phyloP scores from a whole-genome alignment of 2,113 vertebrate species.

The Callaeas wilsoni region DNA sequence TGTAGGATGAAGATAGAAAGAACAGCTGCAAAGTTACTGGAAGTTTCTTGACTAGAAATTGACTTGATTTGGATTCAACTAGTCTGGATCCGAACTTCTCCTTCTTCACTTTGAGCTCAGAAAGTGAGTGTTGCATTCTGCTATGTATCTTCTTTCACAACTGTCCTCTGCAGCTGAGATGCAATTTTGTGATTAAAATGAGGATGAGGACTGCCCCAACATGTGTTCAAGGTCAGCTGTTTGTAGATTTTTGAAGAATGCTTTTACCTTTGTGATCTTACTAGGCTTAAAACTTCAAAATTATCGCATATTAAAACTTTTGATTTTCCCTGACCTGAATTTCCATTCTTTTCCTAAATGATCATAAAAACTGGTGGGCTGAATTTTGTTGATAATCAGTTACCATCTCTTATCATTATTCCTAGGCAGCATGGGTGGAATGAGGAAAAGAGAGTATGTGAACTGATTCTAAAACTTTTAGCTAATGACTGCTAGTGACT shows the following conservation, averaged over 20 bases:
- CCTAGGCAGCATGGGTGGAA: neutral
- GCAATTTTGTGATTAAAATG: neutral
- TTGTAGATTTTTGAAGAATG: neutral
- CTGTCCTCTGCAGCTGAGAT: neutral
- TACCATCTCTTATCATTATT: neutral
- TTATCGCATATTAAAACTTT: neutral
- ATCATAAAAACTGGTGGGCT: neutral
- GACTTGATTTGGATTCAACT: neutral
- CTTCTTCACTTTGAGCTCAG: neutral
- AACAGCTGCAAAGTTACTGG: neutral
- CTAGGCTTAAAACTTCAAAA: neutral
- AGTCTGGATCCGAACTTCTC: neutral
- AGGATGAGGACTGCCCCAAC: neutral
- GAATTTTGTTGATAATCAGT: neutral
- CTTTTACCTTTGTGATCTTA: neutral
- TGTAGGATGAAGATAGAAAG: neutral
- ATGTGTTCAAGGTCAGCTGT: neutral
- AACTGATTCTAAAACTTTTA: neutral
- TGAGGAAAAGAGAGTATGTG: neutral
- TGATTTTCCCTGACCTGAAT: neutral
- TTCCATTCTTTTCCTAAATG: neutral
- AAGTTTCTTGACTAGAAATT: neutral
- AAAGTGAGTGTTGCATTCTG: accelerated
- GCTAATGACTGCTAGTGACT: neutral
- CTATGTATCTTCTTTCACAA: neutral